Evolutionary conservation across 1,140 invertebrate species (phyloP).

Genomic region (Hypsibius dujardini): DNA sequence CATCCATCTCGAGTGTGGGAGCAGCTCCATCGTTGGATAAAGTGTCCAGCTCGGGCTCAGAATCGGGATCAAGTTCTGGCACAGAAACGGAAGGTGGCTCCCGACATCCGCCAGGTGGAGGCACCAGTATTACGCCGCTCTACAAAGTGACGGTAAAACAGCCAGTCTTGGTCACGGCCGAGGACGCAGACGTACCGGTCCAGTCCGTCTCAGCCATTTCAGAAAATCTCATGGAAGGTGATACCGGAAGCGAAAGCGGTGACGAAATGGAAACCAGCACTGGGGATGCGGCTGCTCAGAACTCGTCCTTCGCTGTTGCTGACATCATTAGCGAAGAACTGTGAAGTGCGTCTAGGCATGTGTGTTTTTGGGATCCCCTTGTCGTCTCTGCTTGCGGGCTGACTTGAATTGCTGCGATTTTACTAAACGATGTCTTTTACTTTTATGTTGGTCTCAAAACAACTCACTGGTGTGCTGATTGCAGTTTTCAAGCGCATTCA

Average conservation of each 20-base stretch:
- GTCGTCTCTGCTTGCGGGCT: not conserved
- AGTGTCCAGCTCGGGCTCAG: not conserved
- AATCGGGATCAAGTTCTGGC: not conserved
- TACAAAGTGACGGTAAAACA: not conserved
- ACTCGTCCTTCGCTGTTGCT: not conserved
- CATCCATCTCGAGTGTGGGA: slow-evolving; percentile 14
- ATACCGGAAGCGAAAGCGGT: slow-evolving; percentile 12
- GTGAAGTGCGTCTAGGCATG: not conserved
- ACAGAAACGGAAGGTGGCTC: not conserved
- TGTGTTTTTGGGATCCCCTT: not conserved
- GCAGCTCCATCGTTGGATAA: not conserved
- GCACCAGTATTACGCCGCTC: not conserved
- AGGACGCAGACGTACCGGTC: not conserved
- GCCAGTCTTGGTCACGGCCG: not conserved
- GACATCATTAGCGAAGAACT: too few relatives aligned
- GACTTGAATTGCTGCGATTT: not conserved
- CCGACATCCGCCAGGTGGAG: not conserved
- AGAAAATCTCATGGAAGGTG: not conserved
- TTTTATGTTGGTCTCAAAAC: not conserved
- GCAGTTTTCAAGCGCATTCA: too few relatives aligned
- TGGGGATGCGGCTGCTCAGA: not conserved
- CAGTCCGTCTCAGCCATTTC: not conserved
- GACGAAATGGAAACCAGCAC: not conserved
- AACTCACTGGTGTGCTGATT: not conserved
- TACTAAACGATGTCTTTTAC: not conserved